Evolutionary conservation across 2,113 vertebrate species (phyloP), one percentile per base, ranked within the genome.

Genomic region (Siniperca chuatsi): DNA sequence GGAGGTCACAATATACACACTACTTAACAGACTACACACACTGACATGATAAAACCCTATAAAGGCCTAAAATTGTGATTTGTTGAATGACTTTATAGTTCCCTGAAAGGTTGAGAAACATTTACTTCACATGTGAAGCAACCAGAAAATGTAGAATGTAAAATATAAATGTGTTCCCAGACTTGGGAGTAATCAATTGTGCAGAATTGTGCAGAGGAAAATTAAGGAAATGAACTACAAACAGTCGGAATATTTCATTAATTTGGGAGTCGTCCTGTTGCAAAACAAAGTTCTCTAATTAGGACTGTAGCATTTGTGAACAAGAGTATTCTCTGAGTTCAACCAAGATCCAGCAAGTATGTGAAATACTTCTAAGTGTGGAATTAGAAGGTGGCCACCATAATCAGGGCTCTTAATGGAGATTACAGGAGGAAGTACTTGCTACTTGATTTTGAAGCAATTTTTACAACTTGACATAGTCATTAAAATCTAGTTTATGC

Each of bases 221-320:
- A 79, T 78, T 57, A 67, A 57, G 48, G 16, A 71, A 71, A 79
- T 75, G 9, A 62, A 75, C 62, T 7, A 11, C 52, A 62, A 79
- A 50, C 44, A 70, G 12, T 78, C 50, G 25, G 81, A 70, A 62
- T 25, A 20, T 83, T 77, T 57, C 13, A 78, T 78, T 83, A 46
- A 25, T 83, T 57, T 64, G 25, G 23, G 65, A 83, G 46, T 33
- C 44, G 8, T 20, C 44, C 55, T 68, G 58, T 29, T 29, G 15
- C 44, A 75, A 64, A 67, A 40, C 61, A 82, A 48, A 82, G 68
- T 42, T 62, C 42, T 70, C 1, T 66, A 48, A 75, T 75, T 67
- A 74, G 50, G 61, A 48, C 20, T 35, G 72, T 62, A 4, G 16
- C 18, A 2, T 82, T 29, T 16, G 33, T 21, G 54, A 18, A 75